Conservation (phyloP, 35 echinoderm and acorn worm species). For the Heliocidaris tuberculata region DNA sequence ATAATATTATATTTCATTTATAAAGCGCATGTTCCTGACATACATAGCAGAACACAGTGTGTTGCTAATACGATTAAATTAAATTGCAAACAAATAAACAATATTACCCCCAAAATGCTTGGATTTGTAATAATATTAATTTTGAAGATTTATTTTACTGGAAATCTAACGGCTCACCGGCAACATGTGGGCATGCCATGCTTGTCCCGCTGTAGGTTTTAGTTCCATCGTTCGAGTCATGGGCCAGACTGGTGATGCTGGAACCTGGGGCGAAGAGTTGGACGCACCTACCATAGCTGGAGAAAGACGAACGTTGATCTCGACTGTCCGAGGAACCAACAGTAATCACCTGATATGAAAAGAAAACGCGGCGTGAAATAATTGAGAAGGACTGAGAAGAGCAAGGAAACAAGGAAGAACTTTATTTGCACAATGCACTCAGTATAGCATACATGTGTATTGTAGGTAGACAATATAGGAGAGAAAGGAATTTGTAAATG, state of each 20-base stretch:
- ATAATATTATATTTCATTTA: too few relatives aligned
- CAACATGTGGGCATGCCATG: slow-evolving; percentile 46
- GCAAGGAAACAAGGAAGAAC: too few relatives aligned
- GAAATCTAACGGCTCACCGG: background rate
- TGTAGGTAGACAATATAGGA: too few relatives aligned
- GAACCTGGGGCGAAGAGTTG: slow-evolving; percentile 44
- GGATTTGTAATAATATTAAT: background rate
- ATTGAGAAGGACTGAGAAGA: too few relatives aligned
- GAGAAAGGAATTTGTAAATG: too few relatives aligned
- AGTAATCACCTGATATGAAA: slow-evolving; percentile 31
- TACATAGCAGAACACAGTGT: too few relatives aligned
- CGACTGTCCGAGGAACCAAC: slow-evolving; percentile 28
- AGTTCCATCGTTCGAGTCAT: background rate
- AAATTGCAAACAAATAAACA: too few relatives aligned
- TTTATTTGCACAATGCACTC: too few relatives aligned
- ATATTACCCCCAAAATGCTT: background rate
- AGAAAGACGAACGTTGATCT: slow-evolving; percentile 26
- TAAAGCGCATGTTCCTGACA: too few relatives aligned
- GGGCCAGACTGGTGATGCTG: slow-evolving; percentile 6
- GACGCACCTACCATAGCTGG: slow-evolving; percentile 32
- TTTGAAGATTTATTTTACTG: too few relatives aligned
- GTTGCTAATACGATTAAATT: too few relatives aligned
- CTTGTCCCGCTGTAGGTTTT: slow-evolving; percentile 17
- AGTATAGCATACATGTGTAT: too few relatives aligned
- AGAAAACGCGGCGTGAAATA: background rate